phyloP scores from a whole-genome alignment of 2,888 invertebrate genomes.

The Opisthograptis luteolata region DNA sequence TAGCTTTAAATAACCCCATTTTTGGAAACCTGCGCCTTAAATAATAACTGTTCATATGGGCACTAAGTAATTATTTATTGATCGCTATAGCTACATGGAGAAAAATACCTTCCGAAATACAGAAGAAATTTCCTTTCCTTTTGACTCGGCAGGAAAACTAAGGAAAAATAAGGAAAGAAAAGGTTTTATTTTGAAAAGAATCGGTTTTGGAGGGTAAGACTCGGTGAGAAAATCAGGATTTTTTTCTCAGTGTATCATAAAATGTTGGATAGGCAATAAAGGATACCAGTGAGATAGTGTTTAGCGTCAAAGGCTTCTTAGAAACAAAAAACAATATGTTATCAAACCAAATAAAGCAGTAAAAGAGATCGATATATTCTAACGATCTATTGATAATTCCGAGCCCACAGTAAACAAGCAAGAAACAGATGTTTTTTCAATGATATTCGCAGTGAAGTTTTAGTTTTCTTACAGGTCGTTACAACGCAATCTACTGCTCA shows the following conservation, averaged over 20 bases:
- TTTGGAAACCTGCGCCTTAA: too few relatives aligned
- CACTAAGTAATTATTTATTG: conserved; percentile 9
- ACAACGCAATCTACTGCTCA: conserved; percentile 23
- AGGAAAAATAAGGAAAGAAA: too few relatives aligned
- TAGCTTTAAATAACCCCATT: too few relatives aligned
- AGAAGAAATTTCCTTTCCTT: too few relatives aligned
- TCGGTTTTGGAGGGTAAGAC: too few relatives aligned
- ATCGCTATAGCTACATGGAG: neutral
- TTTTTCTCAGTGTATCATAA: too few relatives aligned
- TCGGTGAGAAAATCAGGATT: too few relatives aligned
- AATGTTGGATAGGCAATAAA: too few relatives aligned
- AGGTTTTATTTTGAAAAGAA: too few relatives aligned
- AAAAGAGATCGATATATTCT: too few relatives aligned
- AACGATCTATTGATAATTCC: conserved; percentile 2
- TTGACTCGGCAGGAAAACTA: neutral
- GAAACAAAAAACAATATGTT: conserved; percentile 5
- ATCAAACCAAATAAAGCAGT: neutral
- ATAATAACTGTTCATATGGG: conserved; percentile 14
- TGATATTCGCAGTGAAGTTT: neutral
- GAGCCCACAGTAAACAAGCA: neutral
- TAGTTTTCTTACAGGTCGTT: conserved; percentile 12
- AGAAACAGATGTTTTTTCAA: neutral
- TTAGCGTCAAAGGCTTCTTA: conserved; percentile 3
- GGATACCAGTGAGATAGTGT: too few relatives aligned
- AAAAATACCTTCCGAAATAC: too few relatives aligned